Percentiles rank a stretch among this genome's conserved stretches.
Evolutionary conservation across 1,140 invertebrate species (phyloP).

Genomic region (Pteromalus puparum): DNA sequence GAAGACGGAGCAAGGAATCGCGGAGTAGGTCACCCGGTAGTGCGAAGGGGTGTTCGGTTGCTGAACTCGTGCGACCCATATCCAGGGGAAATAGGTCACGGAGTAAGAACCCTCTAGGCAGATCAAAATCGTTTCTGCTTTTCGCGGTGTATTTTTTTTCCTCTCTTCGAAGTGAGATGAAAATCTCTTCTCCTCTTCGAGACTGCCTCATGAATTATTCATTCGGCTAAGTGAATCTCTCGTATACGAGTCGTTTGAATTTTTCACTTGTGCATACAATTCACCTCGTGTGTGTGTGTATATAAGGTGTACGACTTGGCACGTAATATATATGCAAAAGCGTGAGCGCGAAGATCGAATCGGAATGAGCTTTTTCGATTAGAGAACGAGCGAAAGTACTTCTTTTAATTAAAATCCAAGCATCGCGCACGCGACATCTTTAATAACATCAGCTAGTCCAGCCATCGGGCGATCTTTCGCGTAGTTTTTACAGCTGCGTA

Average conservation of each 20-base stretch:
- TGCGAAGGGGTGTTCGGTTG: conserved; percentile 53
- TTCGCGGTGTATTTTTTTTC: background rate
- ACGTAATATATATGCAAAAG: background rate
- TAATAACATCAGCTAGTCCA: background rate
- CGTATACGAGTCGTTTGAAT: background rate
- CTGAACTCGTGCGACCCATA: conserved; percentile 66
- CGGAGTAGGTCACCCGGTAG: conserved; percentile 27
- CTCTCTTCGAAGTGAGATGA: background rate
- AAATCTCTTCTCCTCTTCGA: background rate
- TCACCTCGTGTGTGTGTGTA: background rate
- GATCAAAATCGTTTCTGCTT: conserved; percentile 28
- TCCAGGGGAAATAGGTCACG: conserved; percentile 62
- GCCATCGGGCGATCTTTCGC: background rate
- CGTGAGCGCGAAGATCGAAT: too few relatives aligned
- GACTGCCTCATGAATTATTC: background rate
- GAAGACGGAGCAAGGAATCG: background rate
- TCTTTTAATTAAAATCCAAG: too few relatives aligned
- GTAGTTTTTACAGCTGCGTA: background rate
- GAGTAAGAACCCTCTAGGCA: conserved; percentile 42
- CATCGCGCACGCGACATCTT: background rate
- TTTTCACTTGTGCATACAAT: background rate
- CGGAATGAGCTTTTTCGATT: too few relatives aligned
- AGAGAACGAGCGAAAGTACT: too few relatives aligned
- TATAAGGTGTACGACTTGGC: background rate
- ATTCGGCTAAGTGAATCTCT: background rate